These are phyloP conservation scores for Heliocidaris tuberculata DNA, from an alignment of 35 echinoderm and acorn worm genomes.

Conservation along the genomic window DNA sequence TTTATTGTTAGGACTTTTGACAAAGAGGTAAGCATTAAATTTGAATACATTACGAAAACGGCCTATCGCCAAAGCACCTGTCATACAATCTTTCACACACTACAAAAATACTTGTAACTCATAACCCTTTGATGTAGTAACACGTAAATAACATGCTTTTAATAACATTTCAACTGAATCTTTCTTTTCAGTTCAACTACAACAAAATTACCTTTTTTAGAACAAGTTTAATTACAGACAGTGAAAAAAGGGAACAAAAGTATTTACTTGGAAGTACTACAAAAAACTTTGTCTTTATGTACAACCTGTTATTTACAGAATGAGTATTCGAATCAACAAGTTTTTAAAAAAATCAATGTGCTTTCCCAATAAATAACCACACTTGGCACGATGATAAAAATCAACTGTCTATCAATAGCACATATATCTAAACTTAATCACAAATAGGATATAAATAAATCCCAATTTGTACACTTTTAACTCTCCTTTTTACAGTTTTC, in stretches of 20 bases:
- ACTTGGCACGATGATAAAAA: conserved; percentile 50
- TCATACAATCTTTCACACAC: background rate
- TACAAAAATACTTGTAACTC: background rate
- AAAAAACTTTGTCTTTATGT: conserved; percentile 42
- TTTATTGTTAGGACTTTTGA: too few relatives aligned
- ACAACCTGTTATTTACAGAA: conserved; percentile 46
- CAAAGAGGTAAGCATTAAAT: too few relatives aligned
- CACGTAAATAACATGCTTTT: conserved; percentile 54
- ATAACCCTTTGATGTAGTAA: conserved; percentile 14
- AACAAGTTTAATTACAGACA: conserved; percentile 44
- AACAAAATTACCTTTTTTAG: conserved; percentile 31
- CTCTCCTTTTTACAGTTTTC: conserved; percentile 30
- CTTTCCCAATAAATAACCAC: conserved; percentile 21
- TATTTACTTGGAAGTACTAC: conserved; percentile 53
- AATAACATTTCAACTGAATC: conserved; percentile 40
- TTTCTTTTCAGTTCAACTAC: conserved; percentile 41
- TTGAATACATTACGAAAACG: too few relatives aligned
- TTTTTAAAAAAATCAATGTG: conserved; percentile 43
- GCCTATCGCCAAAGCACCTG: background rate
- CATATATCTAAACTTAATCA: conserved; percentile 38
- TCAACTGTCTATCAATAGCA: conserved; percentile 38
- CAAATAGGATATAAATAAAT: conserved; percentile 45
- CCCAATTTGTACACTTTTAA: conserved; percentile 45
- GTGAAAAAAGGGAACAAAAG: conserved; percentile 47
- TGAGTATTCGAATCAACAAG: conserved; percentile 21